These are phyloP conservation scores for Brachyistius frenatus DNA, from an alignment of 2,113 vertebrate genomes.

Conservation along the genomic window DNA sequence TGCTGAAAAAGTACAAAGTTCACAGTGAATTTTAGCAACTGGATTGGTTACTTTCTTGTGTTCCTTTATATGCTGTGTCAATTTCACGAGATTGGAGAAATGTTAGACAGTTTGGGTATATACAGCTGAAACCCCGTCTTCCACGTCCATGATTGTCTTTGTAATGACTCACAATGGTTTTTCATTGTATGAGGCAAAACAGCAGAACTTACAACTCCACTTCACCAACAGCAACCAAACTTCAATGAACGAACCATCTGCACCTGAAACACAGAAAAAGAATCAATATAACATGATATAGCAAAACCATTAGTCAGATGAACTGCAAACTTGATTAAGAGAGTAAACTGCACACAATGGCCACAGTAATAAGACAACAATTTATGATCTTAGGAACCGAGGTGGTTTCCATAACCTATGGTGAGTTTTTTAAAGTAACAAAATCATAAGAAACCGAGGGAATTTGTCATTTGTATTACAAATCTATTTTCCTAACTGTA, in stretches of 20 bases:
- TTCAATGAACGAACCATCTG: background rate
- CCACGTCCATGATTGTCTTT: background rate
- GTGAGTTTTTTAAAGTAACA: too few relatives aligned
- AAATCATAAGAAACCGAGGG: too few relatives aligned
- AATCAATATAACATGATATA: background rate
- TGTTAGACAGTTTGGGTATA: conserved; percentile 3
- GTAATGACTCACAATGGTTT: too few relatives aligned
- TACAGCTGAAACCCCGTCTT: background rate
- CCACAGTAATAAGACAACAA: too few relatives aligned
- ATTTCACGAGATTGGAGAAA: background rate
- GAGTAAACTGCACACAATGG: background rate
- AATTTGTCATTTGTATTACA: too few relatives aligned
- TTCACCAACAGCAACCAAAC: background rate
- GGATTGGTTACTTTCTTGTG: background rate
- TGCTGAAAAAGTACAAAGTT: conserved; percentile 12
- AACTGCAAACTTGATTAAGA: background rate
- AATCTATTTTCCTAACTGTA: too few relatives aligned
- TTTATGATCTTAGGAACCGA: too few relatives aligned
- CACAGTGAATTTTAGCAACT: conserved; percentile 7
- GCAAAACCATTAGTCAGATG: background rate
- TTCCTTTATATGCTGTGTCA: background rate
- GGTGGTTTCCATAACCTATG: too few relatives aligned
- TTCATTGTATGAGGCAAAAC: background rate
- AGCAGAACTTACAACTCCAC: background rate
- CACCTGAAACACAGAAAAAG: background rate